Evolutionary conservation across 2,113 vertebrate genomes (phyloP), one percentile per base, ranked within the genome.

Genomic region (Blennius ocellaris): DNA sequence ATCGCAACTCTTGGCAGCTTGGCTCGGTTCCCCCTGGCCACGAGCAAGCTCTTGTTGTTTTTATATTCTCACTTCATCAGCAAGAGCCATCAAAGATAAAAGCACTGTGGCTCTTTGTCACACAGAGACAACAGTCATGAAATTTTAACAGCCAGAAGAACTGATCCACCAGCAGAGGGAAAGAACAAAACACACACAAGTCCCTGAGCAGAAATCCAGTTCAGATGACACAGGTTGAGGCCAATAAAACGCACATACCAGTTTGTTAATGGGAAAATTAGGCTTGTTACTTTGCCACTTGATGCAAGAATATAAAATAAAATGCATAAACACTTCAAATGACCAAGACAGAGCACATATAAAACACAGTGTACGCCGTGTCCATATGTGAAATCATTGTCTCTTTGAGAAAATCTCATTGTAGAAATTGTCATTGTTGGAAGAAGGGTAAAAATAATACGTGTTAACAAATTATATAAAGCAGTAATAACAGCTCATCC

Each of bases 41-140:
- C 65, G 40, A 49, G 67, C 39, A 48, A 69, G 67, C 78, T 76
- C 71, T 78, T 71, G 70, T 79, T 81, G 61, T 80, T 86, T 88
- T 87, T 86, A 86, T 80, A 78, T 76, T 79, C 83, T 84, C 80
- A 83, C 80, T 83, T 85, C 74, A 67, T 78, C 81, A 71, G 78
- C 73, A 51, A 79, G 75, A 87, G 76, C 78, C 80, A 86, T 90
- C 80, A 85, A 90, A 82, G 80, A 86, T 87, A 81, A 89, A 87
- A 86, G 87, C 73, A 54, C 69, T 76, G 81, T 88, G 70, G 72
- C 61, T 83, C 77, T 87, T 87, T 83, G 83, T 87, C 89, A 87
- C 65, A 65, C 76, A 70, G 70, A 81, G 76, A 88, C 84, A 87
- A 84, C 75, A 81, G 79, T 83, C 87, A 76, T 85, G 84, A 81